These are phyloP conservation scores for Hozukius guyotensis DNA, from an alignment of 2,797 vertebrate genomes.

Conservation along the genomic window DNA sequence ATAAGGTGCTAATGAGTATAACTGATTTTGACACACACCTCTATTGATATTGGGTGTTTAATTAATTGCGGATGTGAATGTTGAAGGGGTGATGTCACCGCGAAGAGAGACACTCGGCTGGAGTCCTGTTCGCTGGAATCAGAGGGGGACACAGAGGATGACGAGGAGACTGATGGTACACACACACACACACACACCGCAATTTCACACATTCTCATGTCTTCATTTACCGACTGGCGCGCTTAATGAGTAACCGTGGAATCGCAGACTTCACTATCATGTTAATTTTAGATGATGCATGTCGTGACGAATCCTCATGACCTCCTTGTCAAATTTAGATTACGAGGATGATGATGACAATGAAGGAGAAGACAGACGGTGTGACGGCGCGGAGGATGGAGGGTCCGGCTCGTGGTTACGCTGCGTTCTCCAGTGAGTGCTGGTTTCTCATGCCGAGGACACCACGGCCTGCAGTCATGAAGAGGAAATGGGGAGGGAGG, in stretches of 20 bases:
- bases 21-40: constrained; percentile 19
- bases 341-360: constrained; percentile 51
- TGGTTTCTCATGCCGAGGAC: constrained; percentile 67
- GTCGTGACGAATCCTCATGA: constrained; percentile 34
- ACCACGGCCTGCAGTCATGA: constrained; percentile 62
- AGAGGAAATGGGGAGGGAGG: constrained; percentile 59
- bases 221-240: constrained; percentile 19
- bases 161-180: constrained; percentile 72
- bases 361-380: constrained; percentile 34
- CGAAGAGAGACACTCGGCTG: constrained; percentile 75
- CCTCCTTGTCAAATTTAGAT: constrained; percentile 60
- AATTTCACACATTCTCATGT: constrained; percentile 25
- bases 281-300: constrained; percentile 37
- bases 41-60: constrained; percentile 25
- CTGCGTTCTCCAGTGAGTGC: constrained; percentile 82
- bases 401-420: constrained; percentile 75
- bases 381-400: constrained; percentile 34
- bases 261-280: constrained; percentile 1
- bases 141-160: constrained; percentile 79
- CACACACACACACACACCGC: not conserved
- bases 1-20: constrained; percentile 2
- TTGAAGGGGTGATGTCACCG: constrained; percentile 83
- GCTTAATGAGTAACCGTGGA: constrained; percentile 18
- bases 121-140: constrained; percentile 76
- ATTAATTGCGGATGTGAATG: constrained; percentile 45